Evolutionary conservation across 2,113 vertebrate species (phyloP), one percentile per base, ranked within the genome.

Genomic region (Lampris incognitus): DNA sequence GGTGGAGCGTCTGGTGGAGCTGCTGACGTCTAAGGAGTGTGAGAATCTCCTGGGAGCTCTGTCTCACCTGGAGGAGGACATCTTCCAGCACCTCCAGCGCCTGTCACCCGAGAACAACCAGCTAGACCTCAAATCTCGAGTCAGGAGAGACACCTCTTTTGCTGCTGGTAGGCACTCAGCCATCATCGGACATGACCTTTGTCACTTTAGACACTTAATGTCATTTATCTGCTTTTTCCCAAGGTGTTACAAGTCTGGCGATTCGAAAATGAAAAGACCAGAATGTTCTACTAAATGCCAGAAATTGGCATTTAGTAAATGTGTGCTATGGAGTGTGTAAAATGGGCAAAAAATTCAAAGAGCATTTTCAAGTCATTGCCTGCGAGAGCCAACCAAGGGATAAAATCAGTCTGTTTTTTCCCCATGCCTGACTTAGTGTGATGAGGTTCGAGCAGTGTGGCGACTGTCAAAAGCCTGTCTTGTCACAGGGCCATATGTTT

Each of bases 21-120:
- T 94, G 81, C 84, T 94, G 82, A 93, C 92, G 0, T 49, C 65
- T 3, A 60, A 6, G 1, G 92, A 94, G 79, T 95, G 94, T 7
- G 59, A 93, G 71, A 85, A 93, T 49, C 89, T 95, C 41, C 78
- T 93, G 52, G 4, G 42, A 2, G 72, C 71, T 59, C 85, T 94
- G 5, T 91, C 93, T 37, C 78, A 82, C n/a, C 73, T 85, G 1
- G 91, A 94, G 63, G 86, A 94, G 38, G 77, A 85, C 72, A 81
- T 91, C 74, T 88, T 90, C 24, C 9, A 66, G 49, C 86, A 74
- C 38, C 42, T 91, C 0, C 66, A 91, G 1, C 85, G 24, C 0
- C 85, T 94, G 51, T 89, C 92, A 0, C 62, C 69, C 2, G 83
- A 91, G 65, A 91, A 72, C 0, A 94, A 93, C 70, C 51, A 54